phyloP scores from a whole-genome alignment of 2,888 invertebrate species.

The Limnephilus lunatus region DNA sequence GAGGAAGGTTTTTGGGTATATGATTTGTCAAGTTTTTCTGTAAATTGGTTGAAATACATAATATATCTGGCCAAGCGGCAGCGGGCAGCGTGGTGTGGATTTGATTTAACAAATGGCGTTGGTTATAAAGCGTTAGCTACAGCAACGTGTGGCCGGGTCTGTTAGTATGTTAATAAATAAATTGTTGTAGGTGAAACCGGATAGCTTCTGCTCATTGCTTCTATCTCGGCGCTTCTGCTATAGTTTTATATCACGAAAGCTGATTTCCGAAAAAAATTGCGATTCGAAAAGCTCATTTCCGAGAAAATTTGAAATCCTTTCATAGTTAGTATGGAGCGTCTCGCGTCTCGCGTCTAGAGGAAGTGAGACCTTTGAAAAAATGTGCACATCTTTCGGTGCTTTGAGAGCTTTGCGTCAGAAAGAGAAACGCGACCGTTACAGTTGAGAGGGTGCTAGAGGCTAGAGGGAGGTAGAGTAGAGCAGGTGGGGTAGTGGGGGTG shows the following conservation, averaged over 20 bases:
- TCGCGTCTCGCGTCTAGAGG: neutral
- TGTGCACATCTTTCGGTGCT: neutral
- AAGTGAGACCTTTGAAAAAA: neutral
- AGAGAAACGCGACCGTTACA: neutral
- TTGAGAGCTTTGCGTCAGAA: neutral
- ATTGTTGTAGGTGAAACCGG: neutral
- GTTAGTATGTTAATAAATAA: neutral
- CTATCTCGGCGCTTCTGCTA: no score
- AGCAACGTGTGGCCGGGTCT: no score
- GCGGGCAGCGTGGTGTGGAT: no score
- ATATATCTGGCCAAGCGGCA: no score
- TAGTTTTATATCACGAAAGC: neutral
- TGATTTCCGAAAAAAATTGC: no score
- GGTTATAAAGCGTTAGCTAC: no score
- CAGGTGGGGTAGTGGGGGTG: neutral
- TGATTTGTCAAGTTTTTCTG: no score
- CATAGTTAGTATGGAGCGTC: neutral
- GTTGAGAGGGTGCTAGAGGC: neutral
- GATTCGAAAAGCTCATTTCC: neutral
- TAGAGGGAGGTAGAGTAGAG: neutral
- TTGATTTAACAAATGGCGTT: no score
- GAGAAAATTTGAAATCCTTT: neutral
- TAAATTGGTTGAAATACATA: no score
- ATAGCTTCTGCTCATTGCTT: neutral
- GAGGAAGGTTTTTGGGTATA: no score